Evolutionary conservation across 2,113 vertebrate genomes (phyloP), one percentile per base, ranked within the genome.

Genomic region (Corydoras sp.): DNA sequence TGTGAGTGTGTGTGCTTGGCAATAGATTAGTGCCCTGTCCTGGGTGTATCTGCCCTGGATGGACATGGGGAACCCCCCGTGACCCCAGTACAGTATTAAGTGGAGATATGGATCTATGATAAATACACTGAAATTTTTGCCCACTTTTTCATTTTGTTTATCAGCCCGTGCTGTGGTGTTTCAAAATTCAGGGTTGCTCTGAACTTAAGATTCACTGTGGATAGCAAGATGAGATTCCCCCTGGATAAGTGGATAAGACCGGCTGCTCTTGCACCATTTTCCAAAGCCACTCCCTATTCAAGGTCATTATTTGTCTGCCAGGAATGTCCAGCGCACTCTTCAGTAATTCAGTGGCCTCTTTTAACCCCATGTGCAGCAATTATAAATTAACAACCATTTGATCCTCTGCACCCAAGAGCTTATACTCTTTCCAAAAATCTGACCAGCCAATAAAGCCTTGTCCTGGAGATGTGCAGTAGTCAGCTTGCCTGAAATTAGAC

Each of bases 401-500:
- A 81, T 81, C 76, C 80, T 62, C 69, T 35, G 55, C 62, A 79
- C 83, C 78, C 80, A 51, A 66, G 81, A 80, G 83, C 78, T 77
- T 84, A 82, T 80, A 68, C 67, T 71, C 75, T 82, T 81, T 82
- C 81, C 65, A 74, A n/a, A 56, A 66, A 69, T 80, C 77, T 76
- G 76, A 62, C 71, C 60, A 69, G 79, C 73, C 73, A 80, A 76
- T 69, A 71, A 80, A 68, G 58, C 54, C 71, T 58, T 58, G 76
- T 78, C 72, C 69, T 9, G 60, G 70, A 75, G 69, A 72, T 62
- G 61, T 69, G 74, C 68, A 31, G 59, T 53, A 79, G 80, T 82
- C 80, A 79, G 74, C 80, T 78, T n/a, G 35, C 77, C 81, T 81
- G 83, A 81, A 82, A 84, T 77, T 79, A 77, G 76, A 82, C 76